These are phyloP conservation scores for Mormyrus lacerda DNA, from an alignment of 2,113 vertebrate species.

Conservation along the genomic window DNA sequence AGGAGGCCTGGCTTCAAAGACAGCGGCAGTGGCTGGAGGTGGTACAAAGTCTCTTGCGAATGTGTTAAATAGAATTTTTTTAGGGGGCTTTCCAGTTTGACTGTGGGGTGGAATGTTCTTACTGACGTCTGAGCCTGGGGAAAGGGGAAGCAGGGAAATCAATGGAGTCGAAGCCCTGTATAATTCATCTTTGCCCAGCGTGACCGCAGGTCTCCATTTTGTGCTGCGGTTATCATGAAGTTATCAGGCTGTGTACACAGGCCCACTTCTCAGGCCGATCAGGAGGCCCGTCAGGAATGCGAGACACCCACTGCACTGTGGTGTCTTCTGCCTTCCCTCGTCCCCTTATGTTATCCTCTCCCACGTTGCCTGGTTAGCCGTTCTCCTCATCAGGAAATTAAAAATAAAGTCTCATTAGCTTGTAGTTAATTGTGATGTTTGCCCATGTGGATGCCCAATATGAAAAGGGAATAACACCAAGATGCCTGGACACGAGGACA, in stretches of 20 bases:
- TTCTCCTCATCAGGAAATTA: background rate
- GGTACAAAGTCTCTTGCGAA: background rate
- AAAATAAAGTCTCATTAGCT: background rate
- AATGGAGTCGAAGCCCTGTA: background rate
- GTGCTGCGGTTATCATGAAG: background rate
- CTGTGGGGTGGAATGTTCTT: background rate
- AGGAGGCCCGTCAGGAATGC: constrained; percentile 23
- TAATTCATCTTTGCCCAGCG: background rate
- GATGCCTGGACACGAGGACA: background rate
- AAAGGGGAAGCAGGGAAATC: background rate
- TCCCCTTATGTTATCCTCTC: background rate
- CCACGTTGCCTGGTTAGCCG: background rate
- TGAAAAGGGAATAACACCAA: background rate
- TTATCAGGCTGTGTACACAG: constrained; percentile 19
- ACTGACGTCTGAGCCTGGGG: background rate
- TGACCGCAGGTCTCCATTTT: background rate
- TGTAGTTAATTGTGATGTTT: background rate
- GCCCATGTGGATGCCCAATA: background rate
- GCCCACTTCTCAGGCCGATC: constrained; percentile 25
- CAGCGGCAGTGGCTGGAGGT: background rate
- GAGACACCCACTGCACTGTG: constrained; percentile 5
- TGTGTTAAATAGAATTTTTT: background rate
- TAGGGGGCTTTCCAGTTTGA: background rate
- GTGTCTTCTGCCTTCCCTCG: background rate
- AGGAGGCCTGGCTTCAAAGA: background rate